These are phyloP conservation scores for Drosophila pachea DNA, from an alignment of 1,140 invertebrate species.

Conservation along the genomic window DNA sequence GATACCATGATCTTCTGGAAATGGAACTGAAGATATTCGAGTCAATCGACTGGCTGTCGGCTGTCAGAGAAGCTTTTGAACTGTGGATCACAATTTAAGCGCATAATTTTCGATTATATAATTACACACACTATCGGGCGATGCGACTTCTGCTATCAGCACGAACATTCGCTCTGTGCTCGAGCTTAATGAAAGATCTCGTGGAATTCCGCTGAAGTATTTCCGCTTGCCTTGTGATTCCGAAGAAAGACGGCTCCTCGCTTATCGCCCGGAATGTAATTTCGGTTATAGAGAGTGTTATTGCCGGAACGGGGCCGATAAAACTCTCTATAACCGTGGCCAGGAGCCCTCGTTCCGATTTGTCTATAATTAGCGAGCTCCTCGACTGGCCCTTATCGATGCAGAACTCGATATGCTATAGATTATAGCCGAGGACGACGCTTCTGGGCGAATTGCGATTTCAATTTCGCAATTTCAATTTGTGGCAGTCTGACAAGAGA, in stretches of 20 bases:
- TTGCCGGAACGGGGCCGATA: background rate
- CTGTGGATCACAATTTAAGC: too few species aligned
- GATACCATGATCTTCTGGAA: too few species aligned
- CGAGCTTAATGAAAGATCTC: constrained; percentile 7
- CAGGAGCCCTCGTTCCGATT: constrained; percentile 13
- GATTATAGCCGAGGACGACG: too few species aligned
- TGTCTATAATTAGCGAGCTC: constrained; percentile 15
- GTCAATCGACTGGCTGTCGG: too few species aligned
- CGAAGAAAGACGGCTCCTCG: constrained; percentile 14
- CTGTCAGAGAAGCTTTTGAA: too few species aligned
- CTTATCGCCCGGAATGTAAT: constrained; percentile 9
- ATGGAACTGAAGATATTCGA: too few species aligned
- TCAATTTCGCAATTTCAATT: constrained; percentile 41
- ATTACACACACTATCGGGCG: too few species aligned
- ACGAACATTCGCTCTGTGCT: background rate
- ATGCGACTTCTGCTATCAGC: too few species aligned
- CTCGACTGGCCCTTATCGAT: constrained; percentile 30
- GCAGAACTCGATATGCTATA: constrained; percentile 6
- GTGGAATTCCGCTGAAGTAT: constrained; percentile 1
- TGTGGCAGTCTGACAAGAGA: constrained; percentile 35
- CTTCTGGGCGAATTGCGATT: constrained; percentile 43
- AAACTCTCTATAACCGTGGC: constrained; percentile 9
- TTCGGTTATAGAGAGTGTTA: background rate
- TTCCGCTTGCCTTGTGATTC: constrained; percentile 29
- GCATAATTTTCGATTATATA: too few species aligned